Conservation (phyloP, 1,140 invertebrate species). For the Megalopta genalis region DNA sequence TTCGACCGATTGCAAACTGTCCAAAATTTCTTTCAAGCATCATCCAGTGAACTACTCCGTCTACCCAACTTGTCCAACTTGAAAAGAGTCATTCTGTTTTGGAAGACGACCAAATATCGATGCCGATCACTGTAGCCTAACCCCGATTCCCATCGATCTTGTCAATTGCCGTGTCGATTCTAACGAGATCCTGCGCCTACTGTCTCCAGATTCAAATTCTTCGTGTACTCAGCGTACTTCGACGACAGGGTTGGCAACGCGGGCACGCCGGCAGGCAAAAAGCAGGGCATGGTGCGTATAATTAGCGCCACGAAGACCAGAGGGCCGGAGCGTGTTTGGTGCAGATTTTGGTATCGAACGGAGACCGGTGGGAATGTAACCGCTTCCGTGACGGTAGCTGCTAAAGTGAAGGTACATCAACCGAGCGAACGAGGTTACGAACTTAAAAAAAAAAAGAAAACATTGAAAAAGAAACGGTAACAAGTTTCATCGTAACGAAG, state of each 20-base stretch:
- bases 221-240: constrained; percentile 94
- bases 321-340: constrained; percentile 90
- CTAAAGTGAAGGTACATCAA: constrained; percentile 86
- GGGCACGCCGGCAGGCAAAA: constrained; percentile 53
- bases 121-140: no score
- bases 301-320: constrained; percentile 93
- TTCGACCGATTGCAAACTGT: no score
- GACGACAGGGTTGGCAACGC: constrained; percentile 85
- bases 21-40: no score
- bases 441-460: not conserved
- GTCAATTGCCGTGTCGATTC: no score
- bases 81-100: no score
- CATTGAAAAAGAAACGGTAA: no score
- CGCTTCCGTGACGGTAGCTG: constrained; percentile 85
- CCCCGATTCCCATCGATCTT: no score
- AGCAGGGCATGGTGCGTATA: constrained; percentile 85
- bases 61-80: no score
- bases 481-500: no score
- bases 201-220: constrained; percentile 89
- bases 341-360: constrained; percentile 88
- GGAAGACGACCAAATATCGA: no score
- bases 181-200: no score
- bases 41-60: no score
- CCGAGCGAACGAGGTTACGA: not conserved
- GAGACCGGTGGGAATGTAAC: constrained; percentile 70